phyloP scores from a whole-genome alignment of 2,888 invertebrate species.

The Polia nebulosa region DNA sequence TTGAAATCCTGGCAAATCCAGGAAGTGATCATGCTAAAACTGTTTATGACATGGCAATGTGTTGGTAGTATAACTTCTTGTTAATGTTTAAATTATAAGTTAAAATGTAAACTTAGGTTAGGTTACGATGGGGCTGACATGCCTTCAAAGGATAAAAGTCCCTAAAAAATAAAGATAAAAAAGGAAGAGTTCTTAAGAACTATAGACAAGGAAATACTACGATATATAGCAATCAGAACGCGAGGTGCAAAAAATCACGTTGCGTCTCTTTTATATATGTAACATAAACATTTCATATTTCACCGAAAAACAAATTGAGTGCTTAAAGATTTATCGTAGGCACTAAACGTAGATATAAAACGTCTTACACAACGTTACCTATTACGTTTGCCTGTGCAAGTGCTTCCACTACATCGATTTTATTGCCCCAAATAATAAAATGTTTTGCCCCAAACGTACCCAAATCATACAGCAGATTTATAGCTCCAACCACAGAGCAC shows the following conservation, averaged over 20 bases:
- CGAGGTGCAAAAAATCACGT: background rate
- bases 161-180: too few species aligned
- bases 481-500: constrained; percentile 45
- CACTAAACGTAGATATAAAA: constrained; percentile 34
- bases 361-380: constrained; percentile 23
- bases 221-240: background rate
- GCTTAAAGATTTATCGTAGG: constrained; percentile 32
- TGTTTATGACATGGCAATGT: too few species aligned
- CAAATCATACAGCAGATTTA: constrained; percentile 66
- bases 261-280: background rate
- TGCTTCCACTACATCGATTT: constrained; percentile 47
- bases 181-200: too few species aligned
- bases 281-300: background rate
- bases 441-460: constrained; percentile 39
- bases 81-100: too few species aligned
- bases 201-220: background rate
- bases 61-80: too few species aligned
- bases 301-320: constrained; percentile 15
- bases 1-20: too few species aligned
- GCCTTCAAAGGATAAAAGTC: too few species aligned
- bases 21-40: too few species aligned
- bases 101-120: too few species aligned
- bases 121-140: too few species aligned
- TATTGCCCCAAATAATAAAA: constrained; percentile 44
- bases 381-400: constrained; percentile 34